Evolutionary conservation across 2,888 invertebrate species (phyloP).

Genomic region (Lysandra bellargus): DNA sequence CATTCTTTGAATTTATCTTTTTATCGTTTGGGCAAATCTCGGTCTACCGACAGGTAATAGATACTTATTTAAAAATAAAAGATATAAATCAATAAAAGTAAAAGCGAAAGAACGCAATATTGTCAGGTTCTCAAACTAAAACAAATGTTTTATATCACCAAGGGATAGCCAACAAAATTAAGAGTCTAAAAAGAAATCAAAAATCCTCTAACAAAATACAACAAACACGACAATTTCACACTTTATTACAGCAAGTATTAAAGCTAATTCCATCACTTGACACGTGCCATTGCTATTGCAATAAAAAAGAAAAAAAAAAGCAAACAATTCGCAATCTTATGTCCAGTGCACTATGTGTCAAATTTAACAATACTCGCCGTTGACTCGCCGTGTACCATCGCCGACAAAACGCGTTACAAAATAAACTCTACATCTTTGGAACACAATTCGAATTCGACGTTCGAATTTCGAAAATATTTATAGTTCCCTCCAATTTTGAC

Average conservation of each 20-base stretch:
- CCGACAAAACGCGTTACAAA: conserved; percentile 1
- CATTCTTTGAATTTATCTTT: too few relatives aligned
- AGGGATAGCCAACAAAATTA: too few relatives aligned
- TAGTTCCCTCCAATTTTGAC: conserved; percentile 64
- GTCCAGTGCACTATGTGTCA: conserved; percentile 30
- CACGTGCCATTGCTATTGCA: conserved; percentile 78
- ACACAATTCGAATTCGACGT: not conserved
- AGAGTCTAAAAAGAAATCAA: conserved; percentile 17
- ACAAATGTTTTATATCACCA: too few relatives aligned
- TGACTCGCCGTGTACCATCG: not conserved
- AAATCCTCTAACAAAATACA: conserved; percentile 55
- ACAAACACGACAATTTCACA: conserved; percentile 79
- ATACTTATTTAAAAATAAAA: too few relatives aligned
- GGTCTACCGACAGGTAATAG: too few relatives aligned
- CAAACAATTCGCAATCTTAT: conserved; percentile 55
- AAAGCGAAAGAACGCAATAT: not conserved
- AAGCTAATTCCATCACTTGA: conserved; percentile 75
- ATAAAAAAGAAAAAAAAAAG: conserved; percentile 57
- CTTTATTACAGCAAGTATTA: conserved; percentile 81
- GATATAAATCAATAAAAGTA: too few relatives aligned
- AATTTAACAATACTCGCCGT: not conserved
- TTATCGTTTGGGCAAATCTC: too few relatives aligned
- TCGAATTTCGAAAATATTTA: conserved; percentile 49
- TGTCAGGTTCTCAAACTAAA: not conserved
- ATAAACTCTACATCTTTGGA: conserved; percentile 9